Evolutionary conservation across 2,888 invertebrate genomes (phyloP).

Genomic region (Noctua comes): DNA sequence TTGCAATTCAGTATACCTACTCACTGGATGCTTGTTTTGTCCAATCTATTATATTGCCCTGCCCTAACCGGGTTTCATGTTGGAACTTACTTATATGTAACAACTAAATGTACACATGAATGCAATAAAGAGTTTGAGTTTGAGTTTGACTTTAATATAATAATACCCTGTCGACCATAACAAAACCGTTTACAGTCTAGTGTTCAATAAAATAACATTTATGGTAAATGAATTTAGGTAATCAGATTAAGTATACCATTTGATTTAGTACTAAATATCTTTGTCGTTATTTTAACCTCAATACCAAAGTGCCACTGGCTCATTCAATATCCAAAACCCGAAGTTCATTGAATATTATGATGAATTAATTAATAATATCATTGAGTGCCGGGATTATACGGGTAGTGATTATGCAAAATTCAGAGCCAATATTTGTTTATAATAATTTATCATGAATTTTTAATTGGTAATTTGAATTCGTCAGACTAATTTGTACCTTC

Average conservation of each 20-base stretch:
- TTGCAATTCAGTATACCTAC: too few species aligned
- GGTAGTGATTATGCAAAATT: slow-evolving; percentile 40
- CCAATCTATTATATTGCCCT: too few species aligned
- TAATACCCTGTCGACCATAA: background rate
- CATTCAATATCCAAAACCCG: slow-evolving; percentile 20
- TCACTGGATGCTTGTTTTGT: too few species aligned
- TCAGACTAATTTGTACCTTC: background rate
- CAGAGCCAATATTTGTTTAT: slow-evolving; percentile 46
- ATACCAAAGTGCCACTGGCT: slow-evolving; percentile 21
- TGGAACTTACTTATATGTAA: too few species aligned
- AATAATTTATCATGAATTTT: slow-evolving; percentile 50
- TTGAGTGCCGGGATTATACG: slow-evolving; percentile 39
- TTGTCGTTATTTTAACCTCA: slow-evolving; percentile 39
- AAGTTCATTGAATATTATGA: slow-evolving; percentile 54
- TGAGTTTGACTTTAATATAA: too few species aligned
- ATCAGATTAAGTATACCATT: background rate
- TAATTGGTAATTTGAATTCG: slow-evolving; percentile 15
- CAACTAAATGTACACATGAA: too few species aligned
- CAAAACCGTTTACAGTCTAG: background rate
- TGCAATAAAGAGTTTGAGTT: too few species aligned
- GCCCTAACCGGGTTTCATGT: too few species aligned
- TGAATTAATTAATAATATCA: slow-evolving; percentile 60
- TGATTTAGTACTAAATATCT: background rate
- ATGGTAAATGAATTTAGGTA: background rate
- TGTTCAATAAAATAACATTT: background rate